Percentiles rank a stretch among this genome's conserved stretches.
Evolutionary conservation across 2,888 invertebrate species (phyloP).

Genomic region (Hypomecis atomaria): DNA sequence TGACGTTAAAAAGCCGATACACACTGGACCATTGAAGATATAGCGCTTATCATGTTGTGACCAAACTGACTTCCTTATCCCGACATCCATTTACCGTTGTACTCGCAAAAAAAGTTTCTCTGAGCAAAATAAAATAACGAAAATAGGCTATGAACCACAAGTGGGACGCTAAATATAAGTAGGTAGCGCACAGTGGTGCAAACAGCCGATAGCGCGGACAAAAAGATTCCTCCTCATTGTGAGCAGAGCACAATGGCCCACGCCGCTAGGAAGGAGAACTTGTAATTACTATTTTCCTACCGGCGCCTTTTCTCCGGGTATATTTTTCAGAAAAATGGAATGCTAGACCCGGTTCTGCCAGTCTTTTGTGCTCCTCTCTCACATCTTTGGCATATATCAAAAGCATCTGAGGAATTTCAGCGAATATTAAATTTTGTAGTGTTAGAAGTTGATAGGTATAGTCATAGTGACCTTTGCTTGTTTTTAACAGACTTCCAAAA

Average conservation of each 20-base stretch:
- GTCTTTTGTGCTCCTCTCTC: constrained; percentile 62
- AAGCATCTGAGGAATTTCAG: constrained; percentile 25
- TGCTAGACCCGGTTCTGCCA: constrained; percentile 56
- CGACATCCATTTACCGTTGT: too few species aligned
- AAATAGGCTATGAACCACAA: constrained; percentile 55
- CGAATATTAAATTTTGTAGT: not conserved
- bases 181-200: constrained; percentile 70
- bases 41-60: too few species aligned
- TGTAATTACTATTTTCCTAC: constrained; percentile 84
- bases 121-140: constrained; percentile 43
- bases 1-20: too few species aligned
- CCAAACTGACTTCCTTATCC: not conserved
- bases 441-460: too few species aligned
- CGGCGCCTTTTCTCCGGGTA: constrained; percentile 73
- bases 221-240: constrained; percentile 83
- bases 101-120: not conserved
- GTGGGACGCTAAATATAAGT: constrained; percentile 61
- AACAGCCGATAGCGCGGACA: constrained; percentile 80
- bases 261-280: constrained; percentile 70
- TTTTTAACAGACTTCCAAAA: too few species aligned
- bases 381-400: constrained; percentile 59
- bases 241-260: constrained; percentile 69
- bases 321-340: constrained; percentile 79
- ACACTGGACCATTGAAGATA: too few species aligned
- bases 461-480: too few species aligned